Base-by-base conservation (phyloP, 2,113 vertebrate species). In the Rhipidura dahli region DNA sequence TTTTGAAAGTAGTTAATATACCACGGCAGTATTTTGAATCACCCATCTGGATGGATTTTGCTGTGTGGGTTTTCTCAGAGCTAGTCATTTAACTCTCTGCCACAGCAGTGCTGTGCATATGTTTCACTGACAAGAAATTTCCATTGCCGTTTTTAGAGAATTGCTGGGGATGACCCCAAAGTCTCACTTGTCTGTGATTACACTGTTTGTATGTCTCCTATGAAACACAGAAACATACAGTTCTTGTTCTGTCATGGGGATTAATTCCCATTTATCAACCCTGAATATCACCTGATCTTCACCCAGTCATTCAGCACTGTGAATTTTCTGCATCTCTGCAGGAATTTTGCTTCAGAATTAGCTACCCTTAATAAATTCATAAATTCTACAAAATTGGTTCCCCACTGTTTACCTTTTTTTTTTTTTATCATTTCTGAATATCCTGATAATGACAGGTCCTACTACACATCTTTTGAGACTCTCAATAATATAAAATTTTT, bases 31-130 rank as follows among this genome's bases (percentile, higher is more conserved):
- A 35, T 51, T 93, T 91, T 7, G 31, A 71, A 79, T 69, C 39
- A 50, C 39, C 66, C 73, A 72, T 82, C 63, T 93, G 89, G 57
- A 69, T 54, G 35, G 61, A 61, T 95, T 89, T 84, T 83, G 1
- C 35, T 70, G 50, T 72, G 87, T 82, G 70, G 30, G 40, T 69
- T 96, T 95, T 82, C 93, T 95, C 60, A 84, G 59, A 88, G 40
- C 28, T 57, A 84, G 71, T 84, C 53, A 72, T 76, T 72, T 57
- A 75, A 81, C 45, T 89, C 59, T 84, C 70, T 94, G 60, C 35
- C 78, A 83, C 45, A 70, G 87, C 76, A 76, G 6, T 44, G 77
- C 53, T 84, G 39, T 66, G 45, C 81, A 64, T 82, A 68, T 85
- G 60, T 53, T 65, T 85, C 19, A 2, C 44, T 92, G 59, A 86